Base-by-base conservation (phyloP, 2,113 vertebrate genomes). In the Panthera tigris region DNA sequence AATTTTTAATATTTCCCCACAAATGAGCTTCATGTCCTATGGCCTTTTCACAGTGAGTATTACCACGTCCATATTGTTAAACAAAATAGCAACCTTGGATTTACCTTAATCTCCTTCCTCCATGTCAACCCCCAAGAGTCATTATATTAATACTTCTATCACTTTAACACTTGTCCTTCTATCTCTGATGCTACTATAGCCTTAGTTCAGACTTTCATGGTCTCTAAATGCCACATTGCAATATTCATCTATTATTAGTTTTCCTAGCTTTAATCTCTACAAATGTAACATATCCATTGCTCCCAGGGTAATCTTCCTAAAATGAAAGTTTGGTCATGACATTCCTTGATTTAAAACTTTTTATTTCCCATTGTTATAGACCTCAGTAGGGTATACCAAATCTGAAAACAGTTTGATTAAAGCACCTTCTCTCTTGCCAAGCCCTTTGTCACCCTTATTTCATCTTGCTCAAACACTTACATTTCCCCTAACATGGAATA, bases 261-360 rank as follows among this genome's bases (percentile, higher is more conserved):
- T 95, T 93, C 33, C 55, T 83, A 21, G 25, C 71, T 94, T 69
- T 74, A 85, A 68, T 68, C 39, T 96, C 78, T 81, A 68, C 15
- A 95, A 48, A 71, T 83, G 27, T 89, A 94, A 50, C n/a, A 55
- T 48, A 4, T 36, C n/a, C 39, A 25, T 85, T 92, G 5, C 18
- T 80, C 11, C 52, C 21, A 80, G 57, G 80, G 69, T 84, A 52
- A 83, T 74, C 65, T 68, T 68, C 45, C 52, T 80, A 79, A 91
- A 76, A 57, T 73, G 39, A 74, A 89, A 80, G 36, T 45, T 36
- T 91, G 84, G 50, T 96, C 31, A 66, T 63, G 18, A 80, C 27
- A 74, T 25, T 80, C 55, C 27, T 45, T 76, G 50, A 89, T 61
- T 78, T 55, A 78, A 92, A 92, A 65, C 4, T 31, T 88, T 76